phyloP scores from a whole-genome alignment of 2,888 invertebrate genomes.

The Metalampra italica region DNA sequence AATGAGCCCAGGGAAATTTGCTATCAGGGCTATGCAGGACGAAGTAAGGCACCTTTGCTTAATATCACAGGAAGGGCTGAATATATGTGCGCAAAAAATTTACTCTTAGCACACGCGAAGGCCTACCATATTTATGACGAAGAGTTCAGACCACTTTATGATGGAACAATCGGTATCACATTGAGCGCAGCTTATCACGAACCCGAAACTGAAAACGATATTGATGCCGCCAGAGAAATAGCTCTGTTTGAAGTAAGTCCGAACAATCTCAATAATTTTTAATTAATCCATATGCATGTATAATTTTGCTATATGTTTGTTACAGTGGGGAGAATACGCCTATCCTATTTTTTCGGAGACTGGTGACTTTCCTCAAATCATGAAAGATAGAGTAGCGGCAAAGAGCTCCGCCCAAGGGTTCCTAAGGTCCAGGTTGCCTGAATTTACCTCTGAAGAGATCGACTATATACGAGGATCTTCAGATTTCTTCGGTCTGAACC shows the following conservation, averaged over 20 bases:
- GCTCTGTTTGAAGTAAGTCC: slow-evolving; percentile 64
- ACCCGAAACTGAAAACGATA: slow-evolving; percentile 42
- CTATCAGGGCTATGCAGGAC: slow-evolving; percentile 55
- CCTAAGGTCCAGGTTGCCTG: slow-evolving; percentile 75
- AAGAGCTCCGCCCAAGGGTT: slow-evolving; percentile 79
- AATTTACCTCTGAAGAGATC: slow-evolving; percentile 79
- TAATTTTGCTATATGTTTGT: slow-evolving; percentile 14
- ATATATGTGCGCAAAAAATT: slow-evolving; percentile 63
- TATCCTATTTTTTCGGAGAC: slow-evolving; percentile 79
- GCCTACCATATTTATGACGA: slow-evolving; percentile 52
- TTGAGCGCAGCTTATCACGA: slow-evolving; percentile 27
- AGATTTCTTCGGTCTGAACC: slow-evolving; percentile 85
- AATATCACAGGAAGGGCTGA: slow-evolving; percentile 52
- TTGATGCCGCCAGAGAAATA: slow-evolving; percentile 25
- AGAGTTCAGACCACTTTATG: slow-evolving; percentile 33
- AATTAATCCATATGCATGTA: background rate
- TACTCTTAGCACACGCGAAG: slow-evolving; percentile 73
- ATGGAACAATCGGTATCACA: slow-evolving; percentile 27
- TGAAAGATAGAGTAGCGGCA: slow-evolving; percentile 74
- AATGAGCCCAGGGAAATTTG: slow-evolving; percentile 70
- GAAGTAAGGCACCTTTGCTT: slow-evolving; percentile 36
- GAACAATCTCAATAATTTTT: background rate
- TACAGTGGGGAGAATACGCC: slow-evolving; percentile 74
- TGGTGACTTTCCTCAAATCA: slow-evolving; percentile 80
- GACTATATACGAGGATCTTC: slow-evolving; percentile 73